A percentile compares a stretch with the other conserved stretches of the same genome.
Conservation (phyloP, 1,140 invertebrate species). For the Acromyrmex charruanus region DNA sequence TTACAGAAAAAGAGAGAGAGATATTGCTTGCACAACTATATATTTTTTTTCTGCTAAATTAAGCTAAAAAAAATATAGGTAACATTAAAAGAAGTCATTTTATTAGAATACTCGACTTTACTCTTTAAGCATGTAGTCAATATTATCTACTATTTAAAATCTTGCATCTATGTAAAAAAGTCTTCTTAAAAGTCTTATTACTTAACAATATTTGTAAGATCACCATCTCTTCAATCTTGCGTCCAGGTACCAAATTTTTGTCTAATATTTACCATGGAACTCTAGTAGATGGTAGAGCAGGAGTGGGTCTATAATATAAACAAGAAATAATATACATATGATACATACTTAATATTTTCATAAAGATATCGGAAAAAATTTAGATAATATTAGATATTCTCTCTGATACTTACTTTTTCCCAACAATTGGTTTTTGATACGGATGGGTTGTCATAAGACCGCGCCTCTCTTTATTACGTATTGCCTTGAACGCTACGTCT, state of each 20-base stretch:
- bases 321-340: background rate
- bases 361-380: background rate
- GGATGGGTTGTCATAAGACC: conserved; percentile 78
- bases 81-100: conserved; percentile 14
- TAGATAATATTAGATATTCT: conserved; percentile 14
- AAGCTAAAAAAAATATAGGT: conserved; percentile 16
- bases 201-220: conserved; percentile 1
- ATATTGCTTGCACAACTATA: conserved; percentile 32
- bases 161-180: conserved; percentile 11
- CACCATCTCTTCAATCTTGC: background rate
- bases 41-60: conserved; percentile 7
- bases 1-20: background rate
- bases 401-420: conserved; percentile 62
- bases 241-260: conserved; percentile 30
- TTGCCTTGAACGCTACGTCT: conserved; percentile 69
- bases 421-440: conserved; percentile 77
- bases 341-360: background rate
- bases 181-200: conserved; percentile 14
- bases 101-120: conserved; percentile 30
- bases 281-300: conserved; percentile 70
- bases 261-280: conserved; percentile 71
- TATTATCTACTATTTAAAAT: conserved; percentile 8
- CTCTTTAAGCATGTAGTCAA: conserved; percentile 5
- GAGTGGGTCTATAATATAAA: conserved; percentile 59
- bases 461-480: conserved; percentile 80